These are phyloP conservation scores for Hylaea fasciaria DNA, from an alignment of 2,888 invertebrate species.

Conservation along the genomic window DNA sequence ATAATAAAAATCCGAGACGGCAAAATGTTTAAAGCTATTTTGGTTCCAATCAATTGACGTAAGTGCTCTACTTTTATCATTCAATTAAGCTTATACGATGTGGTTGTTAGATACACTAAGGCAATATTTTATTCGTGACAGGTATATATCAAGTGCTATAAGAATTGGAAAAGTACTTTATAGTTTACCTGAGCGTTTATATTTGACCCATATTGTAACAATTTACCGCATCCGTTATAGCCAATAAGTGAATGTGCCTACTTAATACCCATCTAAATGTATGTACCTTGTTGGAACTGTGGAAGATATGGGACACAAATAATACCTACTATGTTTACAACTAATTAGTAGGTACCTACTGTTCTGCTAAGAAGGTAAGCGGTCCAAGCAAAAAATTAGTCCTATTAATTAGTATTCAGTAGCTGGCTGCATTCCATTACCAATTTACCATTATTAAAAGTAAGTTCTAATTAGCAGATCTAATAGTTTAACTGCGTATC, in stretches of 20 bases:
- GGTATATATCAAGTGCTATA: conserved; percentile 28
- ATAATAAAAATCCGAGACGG: conserved; percentile 76
- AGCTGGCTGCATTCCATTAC: background rate
- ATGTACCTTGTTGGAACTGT: conserved; percentile 19
- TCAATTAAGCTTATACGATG: conserved; percentile 64
- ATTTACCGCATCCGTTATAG: conserved; percentile 29
- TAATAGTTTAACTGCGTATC: no score
- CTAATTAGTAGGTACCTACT: no score
- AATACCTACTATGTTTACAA: background rate
- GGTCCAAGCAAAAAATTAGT: no score
- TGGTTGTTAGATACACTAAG: conserved; percentile 46
- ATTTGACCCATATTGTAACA: conserved; percentile 23
- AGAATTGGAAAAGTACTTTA: conserved; percentile 29
- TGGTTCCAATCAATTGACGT: conserved; percentile 67
- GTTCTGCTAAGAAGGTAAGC: no score
- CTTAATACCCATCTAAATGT: background rate
- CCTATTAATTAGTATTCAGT: background rate
- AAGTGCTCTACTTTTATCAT: conserved; percentile 72
- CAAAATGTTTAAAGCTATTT: conserved; percentile 68
- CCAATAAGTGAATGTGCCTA: conserved; percentile 8
- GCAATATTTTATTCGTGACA: conserved; percentile 39
- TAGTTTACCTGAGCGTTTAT: conserved; percentile 24
- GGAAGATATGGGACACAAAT: background rate
- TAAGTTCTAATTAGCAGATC: no score
- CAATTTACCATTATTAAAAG: no score